Conservation (phyloP, 2,113 vertebrate species). For the Struthidea cinerea region DNA sequence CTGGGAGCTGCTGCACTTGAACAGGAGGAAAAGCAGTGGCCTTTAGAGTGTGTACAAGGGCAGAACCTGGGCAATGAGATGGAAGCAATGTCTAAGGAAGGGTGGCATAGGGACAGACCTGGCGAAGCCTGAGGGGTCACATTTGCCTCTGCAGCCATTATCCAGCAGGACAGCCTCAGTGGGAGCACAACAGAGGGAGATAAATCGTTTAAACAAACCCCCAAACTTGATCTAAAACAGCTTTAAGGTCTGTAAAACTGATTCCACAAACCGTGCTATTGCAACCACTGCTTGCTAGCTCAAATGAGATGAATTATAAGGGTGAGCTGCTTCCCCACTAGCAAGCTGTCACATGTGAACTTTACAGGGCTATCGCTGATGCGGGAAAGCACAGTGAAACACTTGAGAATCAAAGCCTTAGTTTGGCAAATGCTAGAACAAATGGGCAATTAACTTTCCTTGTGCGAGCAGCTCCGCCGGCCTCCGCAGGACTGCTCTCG, state of each 20-base stretch:
- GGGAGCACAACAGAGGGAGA: not conserved
- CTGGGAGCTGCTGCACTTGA: not conserved
- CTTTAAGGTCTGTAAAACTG: not conserved
- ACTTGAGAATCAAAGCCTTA: slow-evolving; percentile 35
- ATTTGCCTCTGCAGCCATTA: not conserved
- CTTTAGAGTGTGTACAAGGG: not conserved
- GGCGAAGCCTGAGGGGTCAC: too few relatives aligned
- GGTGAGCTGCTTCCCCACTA: not conserved
- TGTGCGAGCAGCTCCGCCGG: not conserved
- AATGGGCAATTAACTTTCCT: slow-evolving; percentile 36
- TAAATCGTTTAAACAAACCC: not conserved
- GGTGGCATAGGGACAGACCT: not conserved
- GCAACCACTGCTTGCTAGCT: not conserved
- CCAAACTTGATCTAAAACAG: not conserved
- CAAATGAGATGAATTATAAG: slow-evolving; percentile 7
- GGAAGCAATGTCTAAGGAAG: not conserved
- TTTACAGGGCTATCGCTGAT: not conserved
- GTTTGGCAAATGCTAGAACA: slow-evolving; percentile 32
- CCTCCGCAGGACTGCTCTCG: not conserved
- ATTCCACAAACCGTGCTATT: not conserved
- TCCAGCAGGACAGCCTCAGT: not conserved
- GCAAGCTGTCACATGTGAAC: not conserved
- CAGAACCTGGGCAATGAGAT: not conserved
- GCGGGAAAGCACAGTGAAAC: not conserved
- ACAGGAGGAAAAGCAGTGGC: not conserved